Conservation (phyloP, 1,140 invertebrate species). For the Ips nitidus region DNA sequence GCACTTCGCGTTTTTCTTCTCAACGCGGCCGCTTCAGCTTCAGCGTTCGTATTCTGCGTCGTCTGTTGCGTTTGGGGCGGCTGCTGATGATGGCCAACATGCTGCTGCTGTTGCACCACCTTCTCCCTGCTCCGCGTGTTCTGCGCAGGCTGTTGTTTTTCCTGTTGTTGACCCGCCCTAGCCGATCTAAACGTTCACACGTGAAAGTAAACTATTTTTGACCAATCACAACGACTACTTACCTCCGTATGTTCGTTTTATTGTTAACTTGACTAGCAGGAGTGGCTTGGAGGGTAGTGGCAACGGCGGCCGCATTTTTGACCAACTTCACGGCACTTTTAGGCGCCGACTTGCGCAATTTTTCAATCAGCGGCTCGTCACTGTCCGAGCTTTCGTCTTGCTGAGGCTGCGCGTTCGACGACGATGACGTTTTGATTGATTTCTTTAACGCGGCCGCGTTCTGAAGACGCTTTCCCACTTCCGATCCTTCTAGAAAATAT, state of each 20-base stretch:
- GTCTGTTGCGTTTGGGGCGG: neutral
- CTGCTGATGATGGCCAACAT: constrained; percentile 4
- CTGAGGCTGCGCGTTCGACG: constrained; percentile 24
- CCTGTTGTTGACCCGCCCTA: constrained; percentile 23
- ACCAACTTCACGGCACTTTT: constrained; percentile 25
- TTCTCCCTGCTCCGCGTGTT: constrained; percentile 48
- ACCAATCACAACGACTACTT: neutral
- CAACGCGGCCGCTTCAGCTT: constrained; percentile 44
- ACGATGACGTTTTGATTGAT: constrained; percentile 23
- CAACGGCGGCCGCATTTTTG: constrained; percentile 6
- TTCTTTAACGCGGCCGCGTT: constrained; percentile 4
- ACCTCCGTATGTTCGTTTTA: constrained; percentile 33
- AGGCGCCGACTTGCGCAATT: constrained; percentile 58
- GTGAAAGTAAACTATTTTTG: constrained; percentile 2
- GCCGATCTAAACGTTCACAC: constrained; percentile 12
- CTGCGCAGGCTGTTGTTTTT: constrained; percentile 39
- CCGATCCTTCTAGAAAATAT: constrained; percentile 23
- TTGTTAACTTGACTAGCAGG: constrained; percentile 39
- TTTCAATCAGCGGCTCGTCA: constrained; percentile 77
- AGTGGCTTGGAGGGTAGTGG: constrained; percentile 12
- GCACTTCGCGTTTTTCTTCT: constrained; percentile 67
- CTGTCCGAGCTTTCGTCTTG: constrained; percentile 70
- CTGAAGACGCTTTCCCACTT: constrained; percentile 7
- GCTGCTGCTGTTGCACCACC: constrained; percentile 13
- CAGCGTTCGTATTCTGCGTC: constrained; percentile 25